Evolutionary conservation across 1,140 invertebrate species (phyloP).

Genomic region (Ridgeia piscesae): DNA sequence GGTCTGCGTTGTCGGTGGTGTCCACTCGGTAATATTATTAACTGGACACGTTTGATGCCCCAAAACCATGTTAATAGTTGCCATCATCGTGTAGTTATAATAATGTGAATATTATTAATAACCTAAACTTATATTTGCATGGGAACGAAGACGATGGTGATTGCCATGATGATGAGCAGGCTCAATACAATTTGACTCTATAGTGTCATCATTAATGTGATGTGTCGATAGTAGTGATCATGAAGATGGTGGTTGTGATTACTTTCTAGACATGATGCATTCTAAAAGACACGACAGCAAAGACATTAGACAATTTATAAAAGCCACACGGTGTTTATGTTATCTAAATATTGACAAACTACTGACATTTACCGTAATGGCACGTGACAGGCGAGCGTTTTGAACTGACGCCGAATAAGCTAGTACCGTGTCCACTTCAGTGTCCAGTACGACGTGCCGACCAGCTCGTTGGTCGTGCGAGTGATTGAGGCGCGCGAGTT

Average conservation of each 20-base stretch:
- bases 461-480: constrained; percentile 53
- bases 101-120: too few species aligned
- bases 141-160: too few species aligned
- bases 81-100: too few species aligned
- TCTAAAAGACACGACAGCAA: too few species aligned
- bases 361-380: too few species aligned
- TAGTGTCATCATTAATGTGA: too few species aligned
- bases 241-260: neutral
- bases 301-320: too few species aligned
- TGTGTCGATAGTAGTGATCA: neutral
- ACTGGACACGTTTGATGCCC: neutral
- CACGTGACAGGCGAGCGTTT: neutral
- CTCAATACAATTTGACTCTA: too few species aligned
- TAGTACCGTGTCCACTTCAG: constrained; percentile 33
- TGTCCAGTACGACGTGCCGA: constrained; percentile 55
- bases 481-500: constrained; percentile 58
- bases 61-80: neutral
- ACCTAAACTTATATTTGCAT: too few species aligned
- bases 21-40: neutral
- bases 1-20: neutral
- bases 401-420: neutral
- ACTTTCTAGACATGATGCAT: neutral
- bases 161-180: too few species aligned
- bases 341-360: too few species aligned
- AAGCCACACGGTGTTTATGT: too few species aligned